These are phyloP conservation scores for Danio rerio DNA, from an alignment of 2,113 vertebrate genomes.

Conservation along the genomic window GRCz12tu NC_133181.1:10969001-10969500, in stretches of 20 bases:
- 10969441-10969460: constrained; percentile 96
- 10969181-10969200: too few relatives aligned
- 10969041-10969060: too few relatives aligned
- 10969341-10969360: constrained; percentile 97
- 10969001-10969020: too few relatives aligned
- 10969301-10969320: background rate
- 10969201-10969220: too few relatives aligned
- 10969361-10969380: constrained; percentile 98
- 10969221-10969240: too few relatives aligned
- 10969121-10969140: background rate
- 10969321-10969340: constrained; percentile 77
- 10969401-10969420: constrained; percentile 99
- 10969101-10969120: background rate
- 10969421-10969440: constrained; percentile 99
- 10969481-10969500: constrained; percentile 99
- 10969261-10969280: background rate
- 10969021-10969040: too few relatives aligned
- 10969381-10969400: constrained; percentile 98
- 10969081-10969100: too few relatives aligned
- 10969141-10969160: background rate
- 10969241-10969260: background rate
- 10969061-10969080: too few relatives aligned
- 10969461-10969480: constrained; percentile 97
- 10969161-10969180: too few relatives aligned
- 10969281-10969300: background rate